Evolutionary conservation across 2,113 vertebrate genomes (phyloP).

Genomic region (Prunella himalayana): DNA sequence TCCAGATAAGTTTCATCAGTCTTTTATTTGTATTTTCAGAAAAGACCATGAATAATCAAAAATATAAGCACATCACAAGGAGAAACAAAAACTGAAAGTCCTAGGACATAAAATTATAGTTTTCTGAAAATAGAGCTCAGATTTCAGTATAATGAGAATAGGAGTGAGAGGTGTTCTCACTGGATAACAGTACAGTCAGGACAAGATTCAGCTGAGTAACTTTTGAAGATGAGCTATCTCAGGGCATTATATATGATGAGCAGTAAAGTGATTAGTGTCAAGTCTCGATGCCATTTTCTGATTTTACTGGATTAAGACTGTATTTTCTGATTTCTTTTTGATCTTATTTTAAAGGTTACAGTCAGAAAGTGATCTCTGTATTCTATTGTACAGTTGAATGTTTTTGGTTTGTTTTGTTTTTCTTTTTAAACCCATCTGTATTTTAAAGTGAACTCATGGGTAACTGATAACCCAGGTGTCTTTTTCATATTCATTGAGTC

Average conservation of each 20-base stretch:
- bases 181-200: neutral
- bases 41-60: neutral
- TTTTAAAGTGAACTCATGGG: neutral
- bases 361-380: neutral
- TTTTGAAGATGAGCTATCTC: neutral
- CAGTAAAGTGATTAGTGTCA: neutral
- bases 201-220: neutral
- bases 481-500: neutral
- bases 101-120: neutral
- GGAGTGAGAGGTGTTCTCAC: neutral
- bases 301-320: neutral
- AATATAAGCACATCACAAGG: neutral
- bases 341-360: neutral
- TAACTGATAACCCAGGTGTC: neutral
- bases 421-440: neutral
- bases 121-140: neutral
- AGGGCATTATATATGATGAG: neutral
- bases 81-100: neutral
- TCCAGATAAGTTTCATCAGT: neutral
- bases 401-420: neutral
- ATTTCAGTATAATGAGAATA: neutral
- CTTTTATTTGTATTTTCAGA: neutral
- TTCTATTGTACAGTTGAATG: neutral
- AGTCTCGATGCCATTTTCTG: neutral
- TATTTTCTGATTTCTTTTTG: neutral